Percentiles rank a stretch among this genome's conserved stretches.
Evolutionary conservation across 2,888 invertebrate genomes (phyloP).

Genomic region (Mesochorus sp.): DNA sequence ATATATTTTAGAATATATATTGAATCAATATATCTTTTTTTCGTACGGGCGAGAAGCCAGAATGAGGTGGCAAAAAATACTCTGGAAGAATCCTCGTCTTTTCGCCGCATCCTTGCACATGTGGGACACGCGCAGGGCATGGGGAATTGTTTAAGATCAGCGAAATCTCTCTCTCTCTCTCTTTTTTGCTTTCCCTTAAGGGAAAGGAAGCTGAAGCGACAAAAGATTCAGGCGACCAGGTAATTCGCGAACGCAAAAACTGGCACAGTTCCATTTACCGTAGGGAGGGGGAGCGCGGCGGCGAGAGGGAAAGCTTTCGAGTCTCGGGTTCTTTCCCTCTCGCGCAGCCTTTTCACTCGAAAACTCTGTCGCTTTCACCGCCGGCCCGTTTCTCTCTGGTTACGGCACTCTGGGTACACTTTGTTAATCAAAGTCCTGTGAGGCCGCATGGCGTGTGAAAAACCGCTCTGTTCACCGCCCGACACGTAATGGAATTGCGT

Average conservation of each 20-base stretch:
- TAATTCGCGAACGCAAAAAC: conserved; percentile 60
- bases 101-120: too few relatives aligned
- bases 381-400: conserved; percentile 40
- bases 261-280: conserved; percentile 56
- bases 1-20: too few relatives aligned
- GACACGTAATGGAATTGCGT: conserved; percentile 63
- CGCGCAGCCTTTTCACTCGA: conserved; percentile 10
- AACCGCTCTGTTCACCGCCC: conserved; percentile 51
- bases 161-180: conserved; percentile 26
- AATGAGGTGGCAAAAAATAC: background rate
- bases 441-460: conserved; percentile 56
- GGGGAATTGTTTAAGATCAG: conserved; percentile 59
- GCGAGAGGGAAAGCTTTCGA: conserved; percentile 34
- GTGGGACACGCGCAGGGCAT: background rate
- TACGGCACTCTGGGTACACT: conserved; percentile 52
- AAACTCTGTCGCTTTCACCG: conserved; percentile 43
- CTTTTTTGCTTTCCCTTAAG: too few relatives aligned
- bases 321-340: conserved; percentile 24
- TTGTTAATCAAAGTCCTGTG: conserved; percentile 62
- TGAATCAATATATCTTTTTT: too few relatives aligned
- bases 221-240: conserved; percentile 57
- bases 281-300: background rate
- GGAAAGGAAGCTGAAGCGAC: conserved; percentile 17
- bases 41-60: background rate
- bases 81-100: too few relatives aligned